These are phyloP conservation scores for Dasypogon diadema DNA, from an alignment of 2,888 invertebrate species.

Conservation along the genomic window DNA sequence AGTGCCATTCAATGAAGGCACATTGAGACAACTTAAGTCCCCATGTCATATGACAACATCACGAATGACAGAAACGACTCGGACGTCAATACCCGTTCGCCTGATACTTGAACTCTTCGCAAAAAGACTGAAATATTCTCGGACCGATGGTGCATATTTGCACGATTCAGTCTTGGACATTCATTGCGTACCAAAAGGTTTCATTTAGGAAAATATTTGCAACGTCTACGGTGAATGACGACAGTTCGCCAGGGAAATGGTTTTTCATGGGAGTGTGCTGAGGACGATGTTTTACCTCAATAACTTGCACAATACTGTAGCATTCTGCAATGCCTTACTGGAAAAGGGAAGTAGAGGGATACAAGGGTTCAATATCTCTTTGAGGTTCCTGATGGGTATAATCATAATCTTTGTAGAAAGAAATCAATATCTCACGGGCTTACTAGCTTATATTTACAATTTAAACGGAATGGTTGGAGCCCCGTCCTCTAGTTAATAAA, in stretches of 20 bases:
- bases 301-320: neutral
- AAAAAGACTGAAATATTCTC: constrained; percentile 33
- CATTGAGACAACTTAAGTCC: constrained; percentile 48
- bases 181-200: constrained; percentile 51
- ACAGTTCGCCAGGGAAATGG: constrained; percentile 33
- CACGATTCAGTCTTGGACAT: constrained; percentile 48
- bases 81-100: constrained; percentile 20
- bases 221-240: constrained; percentile 35
- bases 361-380: too few relatives aligned
- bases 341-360: neutral
- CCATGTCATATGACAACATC: constrained; percentile 48
- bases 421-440: too few relatives aligned
- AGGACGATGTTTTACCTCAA: neutral
- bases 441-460: too few relatives aligned
- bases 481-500: too few relatives aligned
- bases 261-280: constrained; percentile 16
- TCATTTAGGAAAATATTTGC: constrained; percentile 47
- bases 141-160: constrained; percentile 27
- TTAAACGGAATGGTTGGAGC: too few relatives aligned
- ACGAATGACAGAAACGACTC: constrained; percentile 42
- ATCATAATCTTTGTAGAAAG: too few relatives aligned
- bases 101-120: constrained; percentile 2
- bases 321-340: neutral
- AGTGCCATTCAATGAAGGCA: constrained; percentile 37
- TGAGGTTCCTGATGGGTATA: too few relatives aligned